These are phyloP conservation scores for Calameuta pallipes DNA, from an alignment of 2,888 invertebrate species.

Conservation along the genomic window DNA sequence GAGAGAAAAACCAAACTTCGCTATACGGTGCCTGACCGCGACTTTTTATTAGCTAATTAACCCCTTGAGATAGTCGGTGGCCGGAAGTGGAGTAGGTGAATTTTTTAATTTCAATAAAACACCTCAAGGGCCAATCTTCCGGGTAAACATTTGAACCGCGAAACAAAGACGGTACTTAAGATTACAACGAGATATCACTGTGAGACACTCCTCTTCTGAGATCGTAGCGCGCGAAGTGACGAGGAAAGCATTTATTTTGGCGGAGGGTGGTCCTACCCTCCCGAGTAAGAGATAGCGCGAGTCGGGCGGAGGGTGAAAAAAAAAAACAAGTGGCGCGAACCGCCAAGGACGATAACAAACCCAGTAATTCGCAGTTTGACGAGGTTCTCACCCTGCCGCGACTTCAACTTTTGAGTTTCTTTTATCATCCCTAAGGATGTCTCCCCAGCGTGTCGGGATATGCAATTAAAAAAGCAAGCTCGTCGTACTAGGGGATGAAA, in stretches of 20 bases:
- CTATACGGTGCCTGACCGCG: neutral
- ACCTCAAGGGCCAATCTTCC: neutral
- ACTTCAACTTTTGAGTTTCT: conserved; percentile 36
- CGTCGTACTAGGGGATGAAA: conserved; percentile 7
- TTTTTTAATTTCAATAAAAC: neutral
- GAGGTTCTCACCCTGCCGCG: conserved; percentile 46
- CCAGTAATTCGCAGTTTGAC: conserved; percentile 64
- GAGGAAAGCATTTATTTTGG: neutral
- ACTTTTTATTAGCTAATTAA: neutral
- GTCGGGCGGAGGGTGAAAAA: conserved; percentile 9
- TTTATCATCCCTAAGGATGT: conserved; percentile 42
- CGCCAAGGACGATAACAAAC: conserved; percentile 58
- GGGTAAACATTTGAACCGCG: neutral
- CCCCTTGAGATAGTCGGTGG: neutral
- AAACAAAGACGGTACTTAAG: neutral
- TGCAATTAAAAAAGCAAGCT: conserved; percentile 59
- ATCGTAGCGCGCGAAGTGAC: neutral
- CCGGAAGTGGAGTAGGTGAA: neutral
- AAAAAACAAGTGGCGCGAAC: neutral
- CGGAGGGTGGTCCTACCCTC: conserved; percentile 5
- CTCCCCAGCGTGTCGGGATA: conserved; percentile 52
- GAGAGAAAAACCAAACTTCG: conserved; percentile 14
- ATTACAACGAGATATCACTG: neutral
- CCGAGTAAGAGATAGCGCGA: conserved; percentile 7
- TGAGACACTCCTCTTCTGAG: neutral